phyloP scores from a whole-genome alignment of 2,888 invertebrate genomes.

The Chromoteleia sp. region DNA sequence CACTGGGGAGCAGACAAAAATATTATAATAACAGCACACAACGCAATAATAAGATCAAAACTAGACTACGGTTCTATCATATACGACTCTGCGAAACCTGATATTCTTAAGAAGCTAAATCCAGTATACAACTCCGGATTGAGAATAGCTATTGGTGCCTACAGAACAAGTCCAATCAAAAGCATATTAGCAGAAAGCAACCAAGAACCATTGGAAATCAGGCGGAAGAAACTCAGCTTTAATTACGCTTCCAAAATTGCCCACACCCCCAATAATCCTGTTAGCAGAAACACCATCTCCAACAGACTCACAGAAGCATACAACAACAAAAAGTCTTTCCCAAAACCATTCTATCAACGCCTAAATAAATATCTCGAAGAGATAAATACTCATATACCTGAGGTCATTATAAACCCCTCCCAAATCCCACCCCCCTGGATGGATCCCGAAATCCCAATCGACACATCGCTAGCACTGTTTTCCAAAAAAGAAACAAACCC shows the following conservation, averaged over 20 bases:
- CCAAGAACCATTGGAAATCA: conserved; percentile 18
- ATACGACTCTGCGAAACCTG: conserved; percentile 47
- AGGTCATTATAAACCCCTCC: background rate
- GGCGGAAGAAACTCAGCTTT: conserved; percentile 12
- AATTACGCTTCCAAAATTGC: conserved; percentile 13
- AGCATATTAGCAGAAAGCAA: conserved; percentile 42
- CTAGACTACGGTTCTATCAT: conserved; percentile 59
- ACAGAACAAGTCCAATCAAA: conserved; percentile 42
- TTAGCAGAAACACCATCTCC: background rate
- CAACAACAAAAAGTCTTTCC: conserved; percentile 2
- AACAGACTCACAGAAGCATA: background rate
- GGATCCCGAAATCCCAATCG: background rate
- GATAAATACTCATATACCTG: background rate
- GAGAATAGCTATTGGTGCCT: conserved; percentile 55
- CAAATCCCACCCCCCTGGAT: background rate
- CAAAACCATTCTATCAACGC: conserved; percentile 34
- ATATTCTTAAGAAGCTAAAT: background rate
- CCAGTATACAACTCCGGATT: conserved; percentile 30
- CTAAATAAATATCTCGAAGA: conserved; percentile 2
- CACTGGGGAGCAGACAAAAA: conserved; percentile 7
- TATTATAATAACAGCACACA: conserved; percentile 33
- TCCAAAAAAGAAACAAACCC: background rate
- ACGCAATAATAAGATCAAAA: conserved; percentile 51
- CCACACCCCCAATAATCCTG: background rate
- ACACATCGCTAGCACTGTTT: background rate